Evolutionary conservation across 2,113 vertebrate genomes (phyloP).

Genomic region (Phyllostomus discolor): DNA sequence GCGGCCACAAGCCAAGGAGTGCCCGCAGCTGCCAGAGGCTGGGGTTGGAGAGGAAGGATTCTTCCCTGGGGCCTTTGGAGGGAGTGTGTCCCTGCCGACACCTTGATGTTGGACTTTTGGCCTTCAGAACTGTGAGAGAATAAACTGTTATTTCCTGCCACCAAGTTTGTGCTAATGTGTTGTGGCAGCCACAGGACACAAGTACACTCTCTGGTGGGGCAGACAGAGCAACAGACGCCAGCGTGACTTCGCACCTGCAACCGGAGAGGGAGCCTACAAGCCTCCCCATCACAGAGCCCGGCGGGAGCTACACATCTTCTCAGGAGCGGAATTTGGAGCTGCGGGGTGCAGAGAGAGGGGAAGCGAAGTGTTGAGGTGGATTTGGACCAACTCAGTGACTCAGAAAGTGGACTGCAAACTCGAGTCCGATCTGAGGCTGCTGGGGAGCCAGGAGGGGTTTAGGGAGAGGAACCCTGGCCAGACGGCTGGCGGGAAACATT

Average conservation of each 20-base stretch:
- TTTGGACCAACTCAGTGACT: neutral
- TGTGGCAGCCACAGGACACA: neutral
- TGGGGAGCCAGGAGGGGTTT: too few species aligned
- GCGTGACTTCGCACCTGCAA: accelerated
- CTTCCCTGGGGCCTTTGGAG: neutral
- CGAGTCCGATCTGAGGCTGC: neutral
- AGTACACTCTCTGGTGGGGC: neutral
- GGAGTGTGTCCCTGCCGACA: too few species aligned
- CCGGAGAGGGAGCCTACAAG: neutral
- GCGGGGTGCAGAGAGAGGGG: neutral
- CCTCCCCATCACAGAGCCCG: neutral
- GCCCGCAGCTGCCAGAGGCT: neutral
- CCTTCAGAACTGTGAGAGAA: neutral
- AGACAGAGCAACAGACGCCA: neutral
- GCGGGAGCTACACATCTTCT: neutral
- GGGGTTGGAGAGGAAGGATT: neutral
- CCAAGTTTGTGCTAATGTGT: neutral
- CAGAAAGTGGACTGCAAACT: neutral
- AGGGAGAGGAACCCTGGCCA: neutral
- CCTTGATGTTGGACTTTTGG: neutral
- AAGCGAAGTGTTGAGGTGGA: too few species aligned
- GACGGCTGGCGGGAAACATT: too few species aligned
- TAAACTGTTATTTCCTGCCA: neutral
- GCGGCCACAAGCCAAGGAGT: neutral
- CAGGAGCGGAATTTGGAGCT: neutral